Evolutionary conservation across 1,140 invertebrate species (phyloP), one percentile per base, ranked within the genome.

Genomic region (Drosophila prosaltans): DNA sequence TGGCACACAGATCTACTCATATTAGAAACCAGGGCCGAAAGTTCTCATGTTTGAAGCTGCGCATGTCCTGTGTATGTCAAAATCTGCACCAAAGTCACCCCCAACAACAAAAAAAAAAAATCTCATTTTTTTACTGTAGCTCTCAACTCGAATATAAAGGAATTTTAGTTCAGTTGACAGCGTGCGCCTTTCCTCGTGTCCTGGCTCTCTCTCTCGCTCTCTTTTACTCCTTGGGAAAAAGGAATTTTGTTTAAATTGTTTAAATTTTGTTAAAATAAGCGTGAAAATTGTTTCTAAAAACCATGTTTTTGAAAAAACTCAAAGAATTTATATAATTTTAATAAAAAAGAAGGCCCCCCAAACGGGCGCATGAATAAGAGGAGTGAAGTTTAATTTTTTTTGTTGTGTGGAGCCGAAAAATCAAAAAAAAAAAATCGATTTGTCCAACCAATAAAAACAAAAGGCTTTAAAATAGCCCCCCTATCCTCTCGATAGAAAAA

Each of bases 101-200:
- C 69, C 66, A 43, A 57, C 45, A 36, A 48, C 58, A 68, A n/a
- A 11, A 30, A 55, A 30, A 55, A 40, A 51, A 24, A 51, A 24
- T 8, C 9, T 51, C 32, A 6, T 48, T 51, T 58, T 58, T 54
- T 57, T 36, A 16, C 21, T 45, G 60, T 43, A 45, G 61, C 69
- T 74, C 72, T 74, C 57, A 40, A 40, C 32, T 59, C 16, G 40
- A 59, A 59, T 83, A 74, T 89, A 72, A 83, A 82, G 84, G 83
- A 88, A 88, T 88, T 89, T 59, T 89, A 78, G 84, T 88, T 80
- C 83, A 86, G 83, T 88, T 86, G 83, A 80, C 80, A 83, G 84
- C 84, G 80, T 83, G 80, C 80, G 76, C 76, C 57, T 68, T 72
- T 77, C 70, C 75, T 77, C 72, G 79, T 82, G 80, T 79, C 64